Evolutionary conservation across 2,888 invertebrate species (phyloP).

Genomic region (Gortyna flavago): DNA sequence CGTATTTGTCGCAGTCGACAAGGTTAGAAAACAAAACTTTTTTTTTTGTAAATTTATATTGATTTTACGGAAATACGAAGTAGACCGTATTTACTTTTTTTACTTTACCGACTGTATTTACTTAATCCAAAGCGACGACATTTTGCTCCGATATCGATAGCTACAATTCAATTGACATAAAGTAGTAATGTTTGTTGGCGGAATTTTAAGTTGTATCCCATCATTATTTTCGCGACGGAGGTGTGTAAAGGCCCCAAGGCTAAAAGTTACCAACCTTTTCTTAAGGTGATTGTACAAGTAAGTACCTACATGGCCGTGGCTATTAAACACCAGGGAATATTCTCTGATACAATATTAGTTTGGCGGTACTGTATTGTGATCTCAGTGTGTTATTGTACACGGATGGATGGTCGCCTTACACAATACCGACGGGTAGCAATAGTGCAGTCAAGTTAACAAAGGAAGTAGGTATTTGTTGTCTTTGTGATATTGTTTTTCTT

Average conservation of each 20-base stretch:
- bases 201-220: neutral
- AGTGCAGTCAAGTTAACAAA: constrained; percentile 31
- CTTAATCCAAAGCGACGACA: neutral
- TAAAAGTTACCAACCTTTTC: neutral
- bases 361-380: constrained; percentile 25
- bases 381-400: constrained; percentile 24
- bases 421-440: constrained; percentile 5
- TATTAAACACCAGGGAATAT: neutral
- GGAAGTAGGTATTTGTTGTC: constrained; percentile 4
- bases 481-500: neutral
- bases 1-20: neutral
- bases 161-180: neutral
- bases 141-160: neutral
- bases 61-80: neutral
- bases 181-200: neutral
- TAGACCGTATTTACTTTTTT: no score
- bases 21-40: no score
- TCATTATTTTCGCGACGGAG: no score
- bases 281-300: neutral
- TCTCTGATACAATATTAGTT: constrained; percentile 10
- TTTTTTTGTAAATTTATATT: neutral
- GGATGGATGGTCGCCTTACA: constrained; percentile 8
- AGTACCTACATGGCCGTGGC: neutral
- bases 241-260: neutral
- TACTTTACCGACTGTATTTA: neutral